Base-by-base conservation (phyloP, 2,113 vertebrate genomes). In the Galemys pyrenaicus region DNA sequence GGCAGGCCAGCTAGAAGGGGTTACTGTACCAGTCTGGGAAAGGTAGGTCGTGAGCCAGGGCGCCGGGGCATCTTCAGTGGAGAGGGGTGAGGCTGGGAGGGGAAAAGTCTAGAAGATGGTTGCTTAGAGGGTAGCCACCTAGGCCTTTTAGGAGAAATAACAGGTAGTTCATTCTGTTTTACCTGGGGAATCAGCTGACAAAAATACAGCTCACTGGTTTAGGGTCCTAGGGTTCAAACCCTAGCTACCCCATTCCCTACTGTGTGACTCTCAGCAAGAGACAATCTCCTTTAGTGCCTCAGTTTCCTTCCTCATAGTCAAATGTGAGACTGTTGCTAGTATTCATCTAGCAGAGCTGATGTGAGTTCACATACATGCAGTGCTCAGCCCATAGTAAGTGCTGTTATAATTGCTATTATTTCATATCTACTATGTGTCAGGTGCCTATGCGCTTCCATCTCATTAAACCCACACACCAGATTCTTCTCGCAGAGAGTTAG, bases 1-100 rank as follows among this genome's bases (percentile, higher is more conserved):
- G 89, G 80, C 74, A 8, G 77, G 49, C 68, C 1, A 74, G 54
- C 28, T 4, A 2, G 12, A 88, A 32, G 26, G 37, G 68, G n/a
- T 54, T 77, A 89, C 71, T 70, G 92, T 77, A 64, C 74, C 83
- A 81, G 70, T 46, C 74, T 64, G 73, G 30, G 62, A 87, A 71
- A 92, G 26, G 56, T 46, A 32, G 68, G 7, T 7, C 0, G 6
- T 15, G 10, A 73, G 54, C 16, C 8, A 11, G 37, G 56, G 12
- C 10, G 30, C 56, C 22, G 2, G 15, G 11, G 26, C 22, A 8
- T 54, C 82, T 37, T 60, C 24, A 32, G 32, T 12, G 9, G 7
- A 2, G 10, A 35, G 4, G 49, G 17, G 0, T 58, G 58, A 78
- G 68, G 17, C 77, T 62, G 15, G 30, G 64, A 68, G 54, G 37